Base-by-base conservation (phyloP, 1,140 invertebrate species). In the Caerostris extrusa region DNA sequence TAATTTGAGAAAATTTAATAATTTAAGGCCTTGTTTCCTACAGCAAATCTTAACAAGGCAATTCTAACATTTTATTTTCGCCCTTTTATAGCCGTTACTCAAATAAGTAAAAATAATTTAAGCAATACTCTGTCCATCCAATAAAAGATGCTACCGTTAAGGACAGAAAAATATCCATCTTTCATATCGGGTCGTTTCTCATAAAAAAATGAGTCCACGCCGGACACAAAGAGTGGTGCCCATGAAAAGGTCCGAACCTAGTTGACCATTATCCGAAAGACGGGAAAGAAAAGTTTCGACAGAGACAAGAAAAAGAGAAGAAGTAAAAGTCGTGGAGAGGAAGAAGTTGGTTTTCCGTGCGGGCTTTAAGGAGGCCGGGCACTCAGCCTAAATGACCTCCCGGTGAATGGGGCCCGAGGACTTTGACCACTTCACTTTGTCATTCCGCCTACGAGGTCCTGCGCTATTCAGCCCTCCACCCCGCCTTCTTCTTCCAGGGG, bases 361-460 rank as follows among this genome's bases (percentile, higher is more conserved):
- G 87, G 87, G 61, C 87, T 83, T 34, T 87, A 56, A 86, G 61
- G 56, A 71, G 91, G 90, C 81, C 14, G 77, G 91, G 91, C 91
- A 93, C 91, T 93, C 91, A 93, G 83, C 60, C 91, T 93, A 93
- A 93, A 93, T 93, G 91, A 93, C 91, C 91, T 93, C 64, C 56
- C 91, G 34, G 77, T 64, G 83, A 86, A 85, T 86, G 58, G 91
- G 82, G 83, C 83, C 83, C 64, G 81, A 56, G 81, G 69, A 58
- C 90, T 67, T 67, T 93, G 91, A 87, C 91, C 91, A 93, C 91
- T 93, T 93, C 91, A 93, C 91, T 93, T 93, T 93, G 91, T 93
- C 91, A 93, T 93, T 85, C 57, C 60, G 77, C 90, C 64, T 60
- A 53, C 90, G 53, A 19, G n/a, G 91, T 86, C 83, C 81, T 56